Percentiles rank a stretch among this genome's conserved stretches.
Conservation (phyloP, 2,797 vertebrate species). For the Diplodus puntazzo region DNA sequence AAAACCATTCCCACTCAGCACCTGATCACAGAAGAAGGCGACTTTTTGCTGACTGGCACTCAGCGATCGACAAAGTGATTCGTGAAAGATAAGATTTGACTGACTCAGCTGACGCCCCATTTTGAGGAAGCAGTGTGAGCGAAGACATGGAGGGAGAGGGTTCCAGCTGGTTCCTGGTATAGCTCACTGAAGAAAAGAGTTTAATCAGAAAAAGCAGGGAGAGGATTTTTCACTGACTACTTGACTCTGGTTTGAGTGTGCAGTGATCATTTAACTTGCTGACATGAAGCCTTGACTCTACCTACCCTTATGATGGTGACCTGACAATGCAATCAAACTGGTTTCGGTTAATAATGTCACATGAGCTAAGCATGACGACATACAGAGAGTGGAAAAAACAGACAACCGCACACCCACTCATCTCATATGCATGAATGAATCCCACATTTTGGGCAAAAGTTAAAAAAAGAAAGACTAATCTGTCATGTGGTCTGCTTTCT, state of each 20-base stretch:
- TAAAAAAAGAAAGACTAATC: too few species aligned
- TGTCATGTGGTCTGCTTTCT: not conserved
- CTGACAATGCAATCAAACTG: not conserved
- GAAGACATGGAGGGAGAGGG: not conserved
- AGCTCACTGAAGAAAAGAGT: not conserved
- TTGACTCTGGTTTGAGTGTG: not conserved
- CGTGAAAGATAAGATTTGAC: slow-evolving; percentile 1
- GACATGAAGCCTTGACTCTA: not conserved
- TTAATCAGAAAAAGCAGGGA: not conserved
- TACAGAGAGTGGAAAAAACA: not conserved
- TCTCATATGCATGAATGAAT: not conserved
- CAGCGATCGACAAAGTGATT: not conserved
- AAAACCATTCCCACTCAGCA: slow-evolving; percentile 16
- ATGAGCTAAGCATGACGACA: not conserved
- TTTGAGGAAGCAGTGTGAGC: not conserved
- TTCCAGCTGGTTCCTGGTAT: slow-evolving; percentile 4
- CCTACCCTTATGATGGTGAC: not conserved
- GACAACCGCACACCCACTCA: not conserved
- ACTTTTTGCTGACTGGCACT: not conserved
- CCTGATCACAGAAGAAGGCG: not conserved
- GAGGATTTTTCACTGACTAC: not conserved
- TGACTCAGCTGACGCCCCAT: slow-evolving; percentile 1
- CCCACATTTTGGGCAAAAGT: not conserved
- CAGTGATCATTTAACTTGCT: not conserved
- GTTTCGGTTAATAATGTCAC: not conserved